Conservation (phyloP, 2,797 vertebrate genomes). For the Argya squamiceps region DNA sequence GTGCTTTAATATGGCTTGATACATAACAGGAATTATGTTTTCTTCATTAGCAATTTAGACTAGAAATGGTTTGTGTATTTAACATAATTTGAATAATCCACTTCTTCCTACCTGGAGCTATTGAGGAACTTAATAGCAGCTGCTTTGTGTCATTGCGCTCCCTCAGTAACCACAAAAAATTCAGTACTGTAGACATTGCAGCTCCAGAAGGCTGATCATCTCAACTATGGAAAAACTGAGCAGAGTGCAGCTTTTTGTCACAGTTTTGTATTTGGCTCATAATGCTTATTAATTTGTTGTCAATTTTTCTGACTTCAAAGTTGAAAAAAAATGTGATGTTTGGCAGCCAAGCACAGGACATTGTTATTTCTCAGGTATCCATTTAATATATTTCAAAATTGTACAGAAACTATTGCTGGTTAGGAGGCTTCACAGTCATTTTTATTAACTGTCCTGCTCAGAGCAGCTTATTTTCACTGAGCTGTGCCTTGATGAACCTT, state of each 20-base stretch:
- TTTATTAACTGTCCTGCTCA: not conserved
- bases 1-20: not conserved
- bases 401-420: not conserved
- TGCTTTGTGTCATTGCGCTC: not conserved
- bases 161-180: not conserved
- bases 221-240: not conserved
- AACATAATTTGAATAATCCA: not conserved
- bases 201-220: not conserved
- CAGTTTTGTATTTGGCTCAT: not conserved
- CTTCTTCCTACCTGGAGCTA: not conserved
- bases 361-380: not conserved
- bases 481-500: not conserved
- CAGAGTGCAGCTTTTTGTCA: not conserved
- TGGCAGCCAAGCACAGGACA: not conserved
- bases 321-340: not conserved
- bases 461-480: not conserved
- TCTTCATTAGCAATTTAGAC: not conserved
- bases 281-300: not conserved
- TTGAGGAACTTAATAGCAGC: not conserved
- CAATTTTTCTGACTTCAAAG: not conserved
- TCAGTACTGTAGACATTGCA: not conserved
- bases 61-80: not conserved
- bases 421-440: not conserved
- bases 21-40: not conserved
- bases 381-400: not conserved